These are phyloP conservation scores for Drosophila subquinaria DNA, from an alignment of 2,888 invertebrate genomes.

Conservation along the genomic window DNA sequence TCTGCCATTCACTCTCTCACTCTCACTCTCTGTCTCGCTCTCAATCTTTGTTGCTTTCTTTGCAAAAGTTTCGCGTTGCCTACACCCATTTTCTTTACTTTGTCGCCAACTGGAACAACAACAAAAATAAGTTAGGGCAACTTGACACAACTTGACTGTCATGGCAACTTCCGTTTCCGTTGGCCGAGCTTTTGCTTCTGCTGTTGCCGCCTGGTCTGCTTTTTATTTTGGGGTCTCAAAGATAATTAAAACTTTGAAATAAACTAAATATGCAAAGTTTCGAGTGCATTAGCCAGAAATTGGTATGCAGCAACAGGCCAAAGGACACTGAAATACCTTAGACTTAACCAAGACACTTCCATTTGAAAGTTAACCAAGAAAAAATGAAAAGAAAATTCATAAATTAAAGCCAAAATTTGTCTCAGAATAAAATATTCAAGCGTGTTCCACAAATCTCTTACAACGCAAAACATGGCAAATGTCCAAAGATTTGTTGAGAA, in stretches of 20 bases:
- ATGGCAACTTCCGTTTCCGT: conserved; percentile 63
- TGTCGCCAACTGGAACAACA: conserved; percentile 36
- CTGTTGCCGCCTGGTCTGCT: not conserved
- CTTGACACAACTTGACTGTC: conserved; percentile 57
- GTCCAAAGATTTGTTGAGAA: too few species aligned
- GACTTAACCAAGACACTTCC: conserved; percentile 3
- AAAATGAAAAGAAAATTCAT: conserved; percentile 9
- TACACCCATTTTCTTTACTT: conserved; percentile 46
- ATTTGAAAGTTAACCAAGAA: not conserved
- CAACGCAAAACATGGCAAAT: not conserved
- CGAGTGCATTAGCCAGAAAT: conserved; percentile 71
- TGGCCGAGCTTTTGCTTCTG: conserved; percentile 25
- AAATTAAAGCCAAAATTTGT: conserved; percentile 28
- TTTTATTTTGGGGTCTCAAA: conserved; percentile 53
- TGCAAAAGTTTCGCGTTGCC: conserved; percentile 35
- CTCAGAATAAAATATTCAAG: conserved; percentile 27
- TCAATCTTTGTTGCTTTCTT: conserved; percentile 22
- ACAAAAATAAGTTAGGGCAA: conserved; percentile 19
- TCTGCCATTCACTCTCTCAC: not conserved
- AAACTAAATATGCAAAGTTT: conserved; percentile 75
- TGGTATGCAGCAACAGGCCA: conserved; percentile 44
- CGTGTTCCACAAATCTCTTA: not conserved
- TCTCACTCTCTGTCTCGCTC: conserved; percentile 6
- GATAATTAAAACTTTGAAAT: conserved; percentile 79
- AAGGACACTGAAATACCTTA: conserved; percentile 17